Evolutionary conservation across 2,888 invertebrate genomes (phyloP).

Genomic region (Ectemnius lituratus): DNA sequence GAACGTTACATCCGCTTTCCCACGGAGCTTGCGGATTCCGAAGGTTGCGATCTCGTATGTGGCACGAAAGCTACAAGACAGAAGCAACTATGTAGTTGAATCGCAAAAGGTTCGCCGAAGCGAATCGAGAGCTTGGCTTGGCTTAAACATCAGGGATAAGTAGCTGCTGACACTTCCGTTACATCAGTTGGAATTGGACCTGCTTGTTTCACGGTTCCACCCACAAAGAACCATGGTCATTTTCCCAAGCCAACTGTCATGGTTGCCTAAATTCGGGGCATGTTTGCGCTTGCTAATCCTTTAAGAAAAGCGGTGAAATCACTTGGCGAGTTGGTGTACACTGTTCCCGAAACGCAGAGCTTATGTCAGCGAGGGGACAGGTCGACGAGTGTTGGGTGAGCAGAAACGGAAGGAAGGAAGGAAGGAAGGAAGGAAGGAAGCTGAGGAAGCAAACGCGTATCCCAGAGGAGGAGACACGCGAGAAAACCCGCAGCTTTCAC

Average conservation of each 20-base stretch:
- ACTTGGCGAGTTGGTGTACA: background rate
- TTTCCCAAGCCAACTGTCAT: background rate
- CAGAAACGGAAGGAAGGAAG: background rate
- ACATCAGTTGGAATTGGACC: conserved; percentile 20
- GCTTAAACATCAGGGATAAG: conserved; percentile 67
- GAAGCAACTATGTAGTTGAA: conserved; percentile 24
- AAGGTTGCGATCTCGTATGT: conserved; percentile 7
- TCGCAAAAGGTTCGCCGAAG: conserved; percentile 54
- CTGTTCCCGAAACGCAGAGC: conserved; percentile 24
- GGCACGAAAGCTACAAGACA: conserved; percentile 10
- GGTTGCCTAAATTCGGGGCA: conserved; percentile 4
- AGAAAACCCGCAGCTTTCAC: conserved; percentile 66
- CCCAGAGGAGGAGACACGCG: conserved; percentile 14
- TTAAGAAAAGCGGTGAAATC: background rate
- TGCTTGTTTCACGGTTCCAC: background rate
- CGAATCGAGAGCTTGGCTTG: conserved; percentile 57
- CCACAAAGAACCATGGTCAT: background rate
- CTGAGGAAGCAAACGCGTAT: conserved; percentile 31
- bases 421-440: conserved; percentile 11
- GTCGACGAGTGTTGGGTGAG: background rate
- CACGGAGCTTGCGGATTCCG: conserved; percentile 15
- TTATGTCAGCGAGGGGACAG: background rate
- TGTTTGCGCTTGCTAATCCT: conserved; percentile 3
- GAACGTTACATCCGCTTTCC: conserved; percentile 41
- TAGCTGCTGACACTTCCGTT: conserved; percentile 67